phyloP scores from a whole-genome alignment of 2,888 invertebrate species.

The Hipparchia semele region DNA sequence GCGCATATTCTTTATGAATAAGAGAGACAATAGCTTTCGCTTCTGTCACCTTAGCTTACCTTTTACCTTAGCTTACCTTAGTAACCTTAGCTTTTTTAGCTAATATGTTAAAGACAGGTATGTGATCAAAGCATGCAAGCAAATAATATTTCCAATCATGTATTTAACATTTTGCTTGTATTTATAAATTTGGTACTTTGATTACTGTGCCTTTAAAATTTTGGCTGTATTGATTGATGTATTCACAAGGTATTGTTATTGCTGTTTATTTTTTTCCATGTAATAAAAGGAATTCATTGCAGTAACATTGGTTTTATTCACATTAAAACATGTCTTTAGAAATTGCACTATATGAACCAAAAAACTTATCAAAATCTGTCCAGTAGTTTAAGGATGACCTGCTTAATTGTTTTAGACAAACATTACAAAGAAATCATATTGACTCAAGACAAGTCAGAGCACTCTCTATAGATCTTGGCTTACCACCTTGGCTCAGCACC shows the following conservation, averaged over 20 bases:
- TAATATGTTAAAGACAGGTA: slow-evolving; percentile 4
- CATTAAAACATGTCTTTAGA: too few species aligned
- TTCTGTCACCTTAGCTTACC: too few species aligned
- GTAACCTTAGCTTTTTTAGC: background rate
- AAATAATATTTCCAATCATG: slow-evolving; percentile 44
- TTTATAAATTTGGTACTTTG: slow-evolving; percentile 37
- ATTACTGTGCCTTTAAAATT: slow-evolving; percentile 64
- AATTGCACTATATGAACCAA: too few species aligned
- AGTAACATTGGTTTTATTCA: slow-evolving; percentile 46
- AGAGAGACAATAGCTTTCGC: too few species aligned
- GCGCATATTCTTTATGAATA: too few species aligned
- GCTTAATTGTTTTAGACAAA: background rate
- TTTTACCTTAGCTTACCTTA: too few species aligned
- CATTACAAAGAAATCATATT: too few species aligned
- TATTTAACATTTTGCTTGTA: slow-evolving; percentile 37
- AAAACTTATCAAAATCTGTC: too few species aligned
- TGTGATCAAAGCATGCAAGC: slow-evolving; percentile 2
- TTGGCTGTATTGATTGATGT: slow-evolving; percentile 59
- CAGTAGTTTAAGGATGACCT: background rate
- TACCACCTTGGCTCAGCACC: too few species aligned
- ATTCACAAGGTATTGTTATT: slow-evolving; percentile 63
- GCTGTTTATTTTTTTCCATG: slow-evolving; percentile 59
- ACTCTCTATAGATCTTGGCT: too few species aligned
- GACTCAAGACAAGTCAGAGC: too few species aligned
- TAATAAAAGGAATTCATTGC: slow-evolving; percentile 78